A percentile compares a stretch with the other conserved stretches of the same genome.
Conservation (phyloP, 2,797 vertebrate genomes). For the Malacoraja senta region DNA sequence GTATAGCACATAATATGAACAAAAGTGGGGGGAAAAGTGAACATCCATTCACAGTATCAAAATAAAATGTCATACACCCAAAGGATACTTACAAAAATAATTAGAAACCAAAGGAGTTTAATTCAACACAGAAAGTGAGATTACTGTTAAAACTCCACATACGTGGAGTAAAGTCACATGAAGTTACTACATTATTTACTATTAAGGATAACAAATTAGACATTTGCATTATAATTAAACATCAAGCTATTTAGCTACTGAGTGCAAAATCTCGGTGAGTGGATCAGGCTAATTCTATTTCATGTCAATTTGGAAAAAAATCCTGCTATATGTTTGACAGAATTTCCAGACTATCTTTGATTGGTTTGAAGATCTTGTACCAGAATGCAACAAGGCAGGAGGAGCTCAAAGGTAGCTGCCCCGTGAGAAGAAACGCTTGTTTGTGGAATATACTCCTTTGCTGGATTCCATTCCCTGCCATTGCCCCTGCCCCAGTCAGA, state of each 20-base stretch:
- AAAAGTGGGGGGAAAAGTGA: neutral
- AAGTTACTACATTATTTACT: conserved; percentile 49
- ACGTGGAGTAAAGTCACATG: conserved; percentile 55
- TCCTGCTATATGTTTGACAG: conserved; percentile 54
- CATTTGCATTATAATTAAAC: conserved; percentile 52
- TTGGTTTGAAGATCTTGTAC: conserved; percentile 57
- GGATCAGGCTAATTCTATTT: conserved; percentile 52
- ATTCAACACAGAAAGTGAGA: conserved; percentile 53
- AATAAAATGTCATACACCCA: conserved; percentile 65
- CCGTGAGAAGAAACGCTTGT: conserved; percentile 39
- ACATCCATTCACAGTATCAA: conserved; percentile 43
- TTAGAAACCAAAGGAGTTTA: conserved; percentile 60
- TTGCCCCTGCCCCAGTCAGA: neutral
- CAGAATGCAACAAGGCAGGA: conserved; percentile 54
- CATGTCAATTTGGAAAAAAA: conserved; percentile 54
- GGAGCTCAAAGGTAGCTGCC: conserved; percentile 39
- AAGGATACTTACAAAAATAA: conserved; percentile 78
- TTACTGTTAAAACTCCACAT: conserved; percentile 49
- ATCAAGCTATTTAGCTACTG: conserved; percentile 58
- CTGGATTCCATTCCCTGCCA: neutral
- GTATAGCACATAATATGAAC: conserved; percentile 33
- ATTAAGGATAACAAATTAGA: conserved; percentile 49
- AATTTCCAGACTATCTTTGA: conserved; percentile 54
- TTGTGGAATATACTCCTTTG: neutral
- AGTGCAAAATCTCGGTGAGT: conserved; percentile 60